Base-by-base conservation (phyloP, 2,888 invertebrate species). In the Notodonta dromedarius region DNA sequence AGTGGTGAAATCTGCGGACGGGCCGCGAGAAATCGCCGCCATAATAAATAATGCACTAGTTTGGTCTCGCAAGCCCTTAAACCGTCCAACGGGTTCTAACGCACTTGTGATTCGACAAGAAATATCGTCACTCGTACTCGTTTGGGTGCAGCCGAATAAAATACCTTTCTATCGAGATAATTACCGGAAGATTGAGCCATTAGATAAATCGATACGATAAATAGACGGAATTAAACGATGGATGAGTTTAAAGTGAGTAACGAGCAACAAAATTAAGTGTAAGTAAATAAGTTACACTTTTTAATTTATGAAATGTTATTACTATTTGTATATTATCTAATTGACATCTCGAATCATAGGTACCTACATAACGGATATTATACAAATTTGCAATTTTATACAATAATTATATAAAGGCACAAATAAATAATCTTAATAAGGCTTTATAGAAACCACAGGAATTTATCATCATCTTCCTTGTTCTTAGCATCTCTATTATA, bases 21-120 rank as follows among this genome's bases (percentile, higher is more conserved):
- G 82, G 80, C 84, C 77, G 72, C 87, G 87, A 92, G 93, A 93
- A 92, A 91, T 92, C 91, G 87, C 84, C 77, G 80, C 80, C 74
- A 86, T 87, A 88, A 91, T 92, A 93, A 91, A 93, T 93, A 93
- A 90, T 91, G 88, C 90, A 91, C 91, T 87, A 89, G 91, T 88
- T 90, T 79, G 77, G 78, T 74, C 82, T 75, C 81, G 74, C 78
- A 74, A 86, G 90, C 90, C 92, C 92, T 92, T 88, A 86, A 81
- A 80, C 75, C 77, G 78, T 61, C 77, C 66, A 78, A 91, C 90
- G 84, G 82, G 89, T 90, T 89, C 77, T 69, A 74, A 79, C 76
- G 74, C 65, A 79, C 71, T 68, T 73, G 74, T 80, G 80, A 84
- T 82, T 84, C 76, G 82, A 84, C 79, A 82, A 78, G 79, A 77